Base-by-base conservation (phyloP, 1,140 invertebrate species). In the Cryptotermes secundus region DNA sequence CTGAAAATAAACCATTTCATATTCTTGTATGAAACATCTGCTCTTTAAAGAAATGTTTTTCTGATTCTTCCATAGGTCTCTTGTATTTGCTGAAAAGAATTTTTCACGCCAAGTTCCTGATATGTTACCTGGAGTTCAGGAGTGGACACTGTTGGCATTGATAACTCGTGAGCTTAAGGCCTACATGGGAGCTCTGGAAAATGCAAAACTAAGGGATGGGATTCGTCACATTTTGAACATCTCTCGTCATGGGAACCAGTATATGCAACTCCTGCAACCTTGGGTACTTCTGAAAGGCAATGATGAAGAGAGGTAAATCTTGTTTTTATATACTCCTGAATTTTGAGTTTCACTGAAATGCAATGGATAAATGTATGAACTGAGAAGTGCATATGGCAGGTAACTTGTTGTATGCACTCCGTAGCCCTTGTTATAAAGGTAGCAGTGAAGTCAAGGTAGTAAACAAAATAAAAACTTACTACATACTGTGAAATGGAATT, bases 191-290 rank as follows among this genome's bases (percentile, higher is more conserved):
- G 93, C 95, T 0, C 90, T 99, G 91, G 97, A 99, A 88, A 93
- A 95, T 86, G 95, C 94, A 0, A 95, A 94, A 88, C 90, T 99
- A 38, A 92, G 97, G 53, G 98, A 99, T 88, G 97, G 95, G 0
- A 93, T 99, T 34, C 92, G 94, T 36, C 94, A 95, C 87, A 94
- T 99, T 86, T 90, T 99, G 85, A 92, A 92, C 36, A 96, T 99
- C 86, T 98, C 98, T 0, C 93, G 96, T 34, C 93, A 96, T 86
- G 98, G 98, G 34, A 99, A 99, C 92, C 97, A 98, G 87, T 98
- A 97, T 87, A 97, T 99, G 94, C 99, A 99, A 91, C 19, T 91
- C 1, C 95, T 96, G 86, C 95, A 99, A 89, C 98, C 99, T 0
- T 99, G 99, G 98, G 96, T 96, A 9, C 91, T 98, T 85, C 91